phyloP scores from a whole-genome alignment of 2,113 vertebrate genomes.

The Raja brachyura region DNA sequence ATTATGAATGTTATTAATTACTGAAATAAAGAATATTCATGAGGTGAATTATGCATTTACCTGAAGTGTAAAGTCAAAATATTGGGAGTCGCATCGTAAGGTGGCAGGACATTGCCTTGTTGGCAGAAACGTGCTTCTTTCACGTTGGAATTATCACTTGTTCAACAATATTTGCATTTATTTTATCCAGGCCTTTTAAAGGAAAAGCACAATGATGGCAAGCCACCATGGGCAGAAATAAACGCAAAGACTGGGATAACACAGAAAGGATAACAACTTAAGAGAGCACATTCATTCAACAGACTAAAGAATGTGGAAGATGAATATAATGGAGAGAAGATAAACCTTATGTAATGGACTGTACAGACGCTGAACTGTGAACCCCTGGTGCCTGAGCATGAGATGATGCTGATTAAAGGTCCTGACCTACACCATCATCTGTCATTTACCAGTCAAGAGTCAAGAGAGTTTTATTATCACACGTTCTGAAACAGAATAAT shows the following conservation, averaged over 20 bases:
- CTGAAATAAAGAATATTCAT: background rate
- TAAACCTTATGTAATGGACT: background rate
- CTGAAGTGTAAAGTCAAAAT: background rate
- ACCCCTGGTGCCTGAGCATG: background rate
- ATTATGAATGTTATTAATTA: background rate
- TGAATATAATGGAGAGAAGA: background rate
- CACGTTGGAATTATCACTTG: background rate
- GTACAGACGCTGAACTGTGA: too few species aligned
- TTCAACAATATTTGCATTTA: background rate
- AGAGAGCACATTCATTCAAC: background rate
- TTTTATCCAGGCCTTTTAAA: background rate
- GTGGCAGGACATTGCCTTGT: background rate
- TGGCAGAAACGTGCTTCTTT: too few species aligned
- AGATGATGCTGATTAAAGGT: too few species aligned
- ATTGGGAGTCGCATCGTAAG: background rate
- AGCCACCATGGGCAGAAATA: background rate
- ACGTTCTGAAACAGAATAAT: too few species aligned
- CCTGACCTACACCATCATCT: too few species aligned
- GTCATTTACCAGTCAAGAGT: too few species aligned
- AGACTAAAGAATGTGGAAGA: background rate
- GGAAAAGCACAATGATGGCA: background rate
- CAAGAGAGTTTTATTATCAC: too few species aligned
- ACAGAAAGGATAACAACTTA: background rate
- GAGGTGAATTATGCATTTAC: background rate
- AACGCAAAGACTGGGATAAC: background rate